Conservation (phyloP, 2,888 invertebrate species). For the Fragum fragum region DNA sequence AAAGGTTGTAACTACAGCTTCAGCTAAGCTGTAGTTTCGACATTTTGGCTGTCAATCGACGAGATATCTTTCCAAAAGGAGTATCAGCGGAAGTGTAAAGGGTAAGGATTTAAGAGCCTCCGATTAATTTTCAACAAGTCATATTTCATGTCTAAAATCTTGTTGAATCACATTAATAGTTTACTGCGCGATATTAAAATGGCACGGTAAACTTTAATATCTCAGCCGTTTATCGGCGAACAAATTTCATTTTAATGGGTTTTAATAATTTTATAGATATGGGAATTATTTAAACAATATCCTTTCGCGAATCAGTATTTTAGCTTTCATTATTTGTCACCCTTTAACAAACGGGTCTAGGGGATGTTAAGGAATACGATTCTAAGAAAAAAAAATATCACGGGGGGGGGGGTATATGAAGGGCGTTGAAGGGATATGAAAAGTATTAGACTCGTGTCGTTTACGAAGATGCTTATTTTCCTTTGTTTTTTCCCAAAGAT, state of each 20-base stretch:
- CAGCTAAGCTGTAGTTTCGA: too few relatives aligned
- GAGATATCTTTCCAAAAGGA: background rate
- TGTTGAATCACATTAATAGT: slow-evolving; percentile 12
- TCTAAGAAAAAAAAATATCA: too few relatives aligned
- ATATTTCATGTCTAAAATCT: slow-evolving; percentile 22
- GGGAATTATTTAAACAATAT: background rate
- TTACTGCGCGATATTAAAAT: slow-evolving; percentile 12
- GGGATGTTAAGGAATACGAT: too few relatives aligned
- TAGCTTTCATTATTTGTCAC: too few relatives aligned
- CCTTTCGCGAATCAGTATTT: background rate
- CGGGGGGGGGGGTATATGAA: too few relatives aligned
- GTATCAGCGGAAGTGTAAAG: background rate
- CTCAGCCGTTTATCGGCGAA: background rate
- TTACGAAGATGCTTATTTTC: too few relatives aligned
- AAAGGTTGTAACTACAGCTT: too few relatives aligned
- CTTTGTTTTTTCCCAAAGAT: too few relatives aligned
- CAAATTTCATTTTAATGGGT: slow-evolving; percentile 6
- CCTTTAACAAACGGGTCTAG: too few relatives aligned
- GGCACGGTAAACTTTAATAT: slow-evolving; percentile 4
- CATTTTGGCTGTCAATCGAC: background rate
- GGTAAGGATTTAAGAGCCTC: background rate
- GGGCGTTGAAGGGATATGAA: too few relatives aligned
- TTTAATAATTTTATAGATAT: background rate
- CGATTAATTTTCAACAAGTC: slow-evolving; percentile 28
- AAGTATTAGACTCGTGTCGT: too few relatives aligned